phyloP scores from a whole-genome alignment of 2,888 invertebrate genomes.

The Scrobipalpa atriplicella region DNA sequence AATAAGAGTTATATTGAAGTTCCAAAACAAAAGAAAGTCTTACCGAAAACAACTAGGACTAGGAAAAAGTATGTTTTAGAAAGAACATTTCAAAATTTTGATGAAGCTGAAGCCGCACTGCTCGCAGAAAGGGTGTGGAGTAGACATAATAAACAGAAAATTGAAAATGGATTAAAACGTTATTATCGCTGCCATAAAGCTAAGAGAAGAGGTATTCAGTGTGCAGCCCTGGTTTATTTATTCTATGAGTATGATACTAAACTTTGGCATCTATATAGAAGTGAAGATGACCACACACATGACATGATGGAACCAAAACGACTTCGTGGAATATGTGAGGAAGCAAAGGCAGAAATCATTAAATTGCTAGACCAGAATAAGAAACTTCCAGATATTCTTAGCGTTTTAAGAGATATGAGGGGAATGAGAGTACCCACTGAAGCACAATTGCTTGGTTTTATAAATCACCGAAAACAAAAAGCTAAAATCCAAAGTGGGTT shows the following conservation, averaged over 20 bases:
- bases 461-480: not conserved
- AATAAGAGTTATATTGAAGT: not conserved
- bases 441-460: not conserved
- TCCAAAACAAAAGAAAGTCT: not conserved
- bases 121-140: slow-evolving; percentile 12
- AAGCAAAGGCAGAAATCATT: slow-evolving; percentile 9
- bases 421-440: slow-evolving; percentile 8
- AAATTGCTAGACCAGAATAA: not conserved
- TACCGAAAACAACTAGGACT: not conserved
- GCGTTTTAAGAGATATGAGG: not conserved
- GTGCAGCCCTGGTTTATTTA: slow-evolving; percentile 10
- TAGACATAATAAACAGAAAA: not conserved
- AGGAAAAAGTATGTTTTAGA: not conserved
- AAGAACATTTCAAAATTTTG: not conserved
- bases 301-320: not conserved
- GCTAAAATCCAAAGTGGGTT: slow-evolving; percentile 12
- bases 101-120: not conserved
- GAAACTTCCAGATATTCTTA: not conserved
- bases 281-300: slow-evolving; percentile 6
- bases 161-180: not conserved
- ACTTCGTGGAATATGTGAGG: slow-evolving; percentile 9
- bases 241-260: not conserved
- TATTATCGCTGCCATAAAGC: slow-evolving; percentile 6
- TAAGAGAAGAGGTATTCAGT: not conserved
- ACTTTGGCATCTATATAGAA: not conserved